Evolutionary conservation across 2,113 vertebrate species (phyloP).

Genomic region (Amia ocellicauda): DNA sequence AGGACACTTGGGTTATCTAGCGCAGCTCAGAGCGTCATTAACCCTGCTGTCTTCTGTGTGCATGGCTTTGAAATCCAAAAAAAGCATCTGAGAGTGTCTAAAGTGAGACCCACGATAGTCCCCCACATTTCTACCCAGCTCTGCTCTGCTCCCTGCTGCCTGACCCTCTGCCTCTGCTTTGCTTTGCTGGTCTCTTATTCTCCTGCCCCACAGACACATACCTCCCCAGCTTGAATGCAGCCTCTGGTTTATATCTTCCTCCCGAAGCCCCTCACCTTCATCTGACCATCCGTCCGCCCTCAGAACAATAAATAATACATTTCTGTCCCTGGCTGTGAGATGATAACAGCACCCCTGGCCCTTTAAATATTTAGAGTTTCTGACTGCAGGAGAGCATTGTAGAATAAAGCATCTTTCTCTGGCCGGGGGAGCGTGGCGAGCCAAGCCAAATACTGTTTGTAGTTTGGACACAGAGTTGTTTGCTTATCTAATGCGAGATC

Average conservation of each 20-base stretch:
- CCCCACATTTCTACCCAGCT: neutral
- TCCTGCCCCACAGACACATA: no score
- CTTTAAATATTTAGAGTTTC: neutral
- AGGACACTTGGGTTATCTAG: conserved; percentile 12
- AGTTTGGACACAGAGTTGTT: neutral
- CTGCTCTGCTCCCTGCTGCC: no score
- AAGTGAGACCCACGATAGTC: neutral
- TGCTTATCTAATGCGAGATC: conserved; percentile 3
- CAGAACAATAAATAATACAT: no score
- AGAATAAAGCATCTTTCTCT: neutral
- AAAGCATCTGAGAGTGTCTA: neutral
- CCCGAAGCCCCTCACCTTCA: no score
- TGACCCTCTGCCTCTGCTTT: no score
- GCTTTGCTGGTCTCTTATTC: no score
- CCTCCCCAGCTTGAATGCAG: no score
- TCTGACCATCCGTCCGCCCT: no score
- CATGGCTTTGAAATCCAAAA: conserved; percentile 5
- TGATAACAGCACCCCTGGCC: neutral
- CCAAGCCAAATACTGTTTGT: neutral
- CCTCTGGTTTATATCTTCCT: no score
- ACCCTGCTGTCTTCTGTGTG: conserved; percentile 1
- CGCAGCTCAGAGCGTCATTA: conserved; percentile 17
- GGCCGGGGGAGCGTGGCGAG: neutral
- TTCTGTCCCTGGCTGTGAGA: no score
- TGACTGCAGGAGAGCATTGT: neutral